Conservation (phyloP, 1,140 invertebrate species). For the Venturia canescens region DNA sequence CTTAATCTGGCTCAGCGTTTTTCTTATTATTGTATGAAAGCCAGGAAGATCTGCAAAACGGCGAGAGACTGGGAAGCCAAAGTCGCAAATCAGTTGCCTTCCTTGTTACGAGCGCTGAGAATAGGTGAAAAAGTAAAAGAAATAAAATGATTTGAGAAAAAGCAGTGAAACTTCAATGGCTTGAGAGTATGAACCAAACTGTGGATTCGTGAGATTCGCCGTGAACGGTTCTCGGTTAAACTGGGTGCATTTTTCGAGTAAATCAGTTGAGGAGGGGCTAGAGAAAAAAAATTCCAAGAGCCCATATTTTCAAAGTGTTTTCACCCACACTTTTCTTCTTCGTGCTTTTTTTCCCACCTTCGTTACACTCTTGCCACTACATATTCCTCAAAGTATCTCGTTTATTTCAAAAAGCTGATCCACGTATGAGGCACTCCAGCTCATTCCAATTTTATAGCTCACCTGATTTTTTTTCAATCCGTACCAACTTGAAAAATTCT, state of each 20-base stretch:
- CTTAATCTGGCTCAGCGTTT: not conserved
- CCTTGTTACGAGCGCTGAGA: not conserved
- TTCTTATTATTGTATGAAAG: not conserved
- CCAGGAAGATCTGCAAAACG: not conserved
- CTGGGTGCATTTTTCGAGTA: slow-evolving; percentile 21
- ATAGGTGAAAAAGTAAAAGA: slow-evolving; percentile 3
- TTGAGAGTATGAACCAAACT: slow-evolving; percentile 1
- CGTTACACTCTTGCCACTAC: not conserved
- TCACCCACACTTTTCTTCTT: slow-evolving; percentile 6
- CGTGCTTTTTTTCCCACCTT: not conserved
- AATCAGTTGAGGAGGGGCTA: not conserved
- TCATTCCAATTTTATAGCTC: too few relatives aligned
- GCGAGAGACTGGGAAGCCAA: not conserved
- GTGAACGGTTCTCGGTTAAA: slow-evolving; percentile 31
- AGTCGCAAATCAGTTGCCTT: not conserved
- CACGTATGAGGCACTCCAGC: too few relatives aligned
- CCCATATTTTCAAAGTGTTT: slow-evolving; percentile 10
- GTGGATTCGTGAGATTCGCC: slow-evolving; percentile 15
- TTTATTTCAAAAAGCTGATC: not conserved
- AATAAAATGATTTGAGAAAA: slow-evolving; percentile 14
- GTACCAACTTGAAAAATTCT: too few relatives aligned
- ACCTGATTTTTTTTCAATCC: too few relatives aligned
- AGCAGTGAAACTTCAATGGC: not conserved
- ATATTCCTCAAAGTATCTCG: not conserved
- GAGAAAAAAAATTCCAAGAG: not conserved